These are phyloP conservation scores for Propithecus perrieri DNA, from an alignment of 2,797 vertebrate genomes.

Conservation along the genomic window DNA sequence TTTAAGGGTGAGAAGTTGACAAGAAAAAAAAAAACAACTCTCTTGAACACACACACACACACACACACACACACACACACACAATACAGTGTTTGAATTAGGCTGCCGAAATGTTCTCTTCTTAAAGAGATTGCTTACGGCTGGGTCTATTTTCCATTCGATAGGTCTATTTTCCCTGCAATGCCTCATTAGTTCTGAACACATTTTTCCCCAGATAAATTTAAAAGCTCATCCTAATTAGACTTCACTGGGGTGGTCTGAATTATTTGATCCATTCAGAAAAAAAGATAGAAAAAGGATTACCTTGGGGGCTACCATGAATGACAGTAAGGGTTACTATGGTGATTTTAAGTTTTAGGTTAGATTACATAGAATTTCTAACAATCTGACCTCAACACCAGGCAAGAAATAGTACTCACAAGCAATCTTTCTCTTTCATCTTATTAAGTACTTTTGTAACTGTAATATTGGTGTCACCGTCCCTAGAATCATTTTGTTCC, in stretches of 20 bases:
- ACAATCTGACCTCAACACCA: neutral
- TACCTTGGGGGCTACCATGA: neutral
- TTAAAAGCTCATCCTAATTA: conserved; percentile 66
- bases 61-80: rapidly evolving
- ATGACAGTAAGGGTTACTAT: neutral
- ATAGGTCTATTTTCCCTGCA: conserved; percentile 28
- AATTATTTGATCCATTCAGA: conserved; percentile 69
- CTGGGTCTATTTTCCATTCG: conserved; percentile 16
- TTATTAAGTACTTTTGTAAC: neutral
- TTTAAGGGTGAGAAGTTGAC: conserved; percentile 24
- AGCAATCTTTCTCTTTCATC: neutral
- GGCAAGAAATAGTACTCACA: neutral
- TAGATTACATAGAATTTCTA: conserved; percentile 7
- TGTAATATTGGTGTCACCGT: neutral
- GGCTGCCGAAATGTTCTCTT: neutral
- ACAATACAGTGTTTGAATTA: neutral
- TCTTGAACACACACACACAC: neutral
- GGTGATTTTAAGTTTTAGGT: conserved; percentile 38
- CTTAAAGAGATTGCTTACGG: neutral
- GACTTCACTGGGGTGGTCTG: conserved; percentile 45
- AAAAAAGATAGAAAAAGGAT: conserved; percentile 4
- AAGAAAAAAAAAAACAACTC: neutral
- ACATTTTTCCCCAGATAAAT: conserved; percentile 60
- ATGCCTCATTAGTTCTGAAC: conserved; percentile 66
- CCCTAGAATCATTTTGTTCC: neutral